Conservation (phyloP, 2,797 vertebrate genomes). For the Psittacula derbiana region DNA sequence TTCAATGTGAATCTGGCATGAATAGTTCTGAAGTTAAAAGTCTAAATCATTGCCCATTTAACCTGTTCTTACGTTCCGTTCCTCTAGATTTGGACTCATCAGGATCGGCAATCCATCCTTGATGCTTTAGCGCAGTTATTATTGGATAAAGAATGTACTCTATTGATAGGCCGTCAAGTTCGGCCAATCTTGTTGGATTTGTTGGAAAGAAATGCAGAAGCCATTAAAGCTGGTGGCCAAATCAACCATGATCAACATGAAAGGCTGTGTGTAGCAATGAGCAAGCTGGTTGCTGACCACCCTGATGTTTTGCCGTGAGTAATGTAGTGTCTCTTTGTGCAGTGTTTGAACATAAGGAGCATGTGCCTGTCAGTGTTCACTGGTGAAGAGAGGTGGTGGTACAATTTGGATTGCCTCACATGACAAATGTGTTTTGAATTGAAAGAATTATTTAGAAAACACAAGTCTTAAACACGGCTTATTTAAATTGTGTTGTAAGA, state of each 20-base stretch:
- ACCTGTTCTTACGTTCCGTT: neutral
- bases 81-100: slow-evolving; percentile 87
- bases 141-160: slow-evolving; percentile 91
- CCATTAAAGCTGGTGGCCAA: slow-evolving; percentile 82
- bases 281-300: slow-evolving; percentile 86
- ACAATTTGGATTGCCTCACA: neutral
- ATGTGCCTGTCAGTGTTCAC: rapidly evolving
- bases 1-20: neutral
- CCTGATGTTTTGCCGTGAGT: slow-evolving; percentile 92
- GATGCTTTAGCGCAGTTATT: slow-evolving; percentile 84
- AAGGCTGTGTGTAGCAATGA: slow-evolving; percentile 93
- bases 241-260: slow-evolving; percentile 94
- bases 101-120: slow-evolving; percentile 89
- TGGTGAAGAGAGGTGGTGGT: neutral
- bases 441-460: neutral
- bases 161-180: slow-evolving; percentile 86
- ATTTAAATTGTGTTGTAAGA: neutral
- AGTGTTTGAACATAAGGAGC: neutral
- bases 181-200: slow-evolving; percentile 91
- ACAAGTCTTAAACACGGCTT: neutral
- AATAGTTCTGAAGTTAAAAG: neutral
- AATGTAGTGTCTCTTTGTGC: neutral
- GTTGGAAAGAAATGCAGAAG: slow-evolving; percentile 88
- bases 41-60: neutral
- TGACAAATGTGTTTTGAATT: neutral